Percentiles rank a stretch among this genome's conserved stretches.
phyloP scores from a whole-genome alignment of 2,113 vertebrate genomes.

The Chlamydotis undulata region DNA sequence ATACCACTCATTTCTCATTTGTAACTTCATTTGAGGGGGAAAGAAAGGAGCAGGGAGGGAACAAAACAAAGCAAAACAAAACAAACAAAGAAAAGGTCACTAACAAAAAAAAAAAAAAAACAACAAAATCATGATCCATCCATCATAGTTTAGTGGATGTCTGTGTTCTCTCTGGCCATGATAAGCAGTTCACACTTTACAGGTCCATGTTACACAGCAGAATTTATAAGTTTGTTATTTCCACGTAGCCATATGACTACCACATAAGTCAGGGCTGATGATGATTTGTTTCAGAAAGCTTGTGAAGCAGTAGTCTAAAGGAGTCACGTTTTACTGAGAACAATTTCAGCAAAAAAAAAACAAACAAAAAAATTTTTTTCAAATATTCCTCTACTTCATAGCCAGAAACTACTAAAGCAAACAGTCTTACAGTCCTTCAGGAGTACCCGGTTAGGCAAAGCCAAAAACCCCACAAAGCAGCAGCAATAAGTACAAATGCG shows the following conservation, averaged over 20 bases:
- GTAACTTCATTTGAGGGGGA: background rate
- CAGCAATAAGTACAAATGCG: background rate
- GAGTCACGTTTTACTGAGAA: background rate
- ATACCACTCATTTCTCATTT: background rate
- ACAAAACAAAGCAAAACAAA: background rate
- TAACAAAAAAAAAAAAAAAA: too few relatives aligned
- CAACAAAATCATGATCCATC: background rate
- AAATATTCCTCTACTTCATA: background rate
- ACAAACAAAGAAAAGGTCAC: background rate
- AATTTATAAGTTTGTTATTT: background rate
- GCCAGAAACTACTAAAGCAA: background rate
- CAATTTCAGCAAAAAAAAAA: background rate
- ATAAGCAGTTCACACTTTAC: background rate
- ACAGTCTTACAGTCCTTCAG: background rate
- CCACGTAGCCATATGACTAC: background rate
- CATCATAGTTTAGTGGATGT: background rate
- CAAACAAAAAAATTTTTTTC: background rate
- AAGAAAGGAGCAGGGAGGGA: too few relatives aligned
- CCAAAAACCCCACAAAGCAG: background rate
- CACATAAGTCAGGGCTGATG: background rate
- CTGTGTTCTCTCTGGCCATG: background rate
- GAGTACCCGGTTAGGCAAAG: background rate
- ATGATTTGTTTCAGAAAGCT: background rate
- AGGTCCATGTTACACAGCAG: background rate
- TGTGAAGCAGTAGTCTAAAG: background rate